Conservation (phyloP, 2,113 vertebrate genomes). For the Callipepla squamata region DNA sequence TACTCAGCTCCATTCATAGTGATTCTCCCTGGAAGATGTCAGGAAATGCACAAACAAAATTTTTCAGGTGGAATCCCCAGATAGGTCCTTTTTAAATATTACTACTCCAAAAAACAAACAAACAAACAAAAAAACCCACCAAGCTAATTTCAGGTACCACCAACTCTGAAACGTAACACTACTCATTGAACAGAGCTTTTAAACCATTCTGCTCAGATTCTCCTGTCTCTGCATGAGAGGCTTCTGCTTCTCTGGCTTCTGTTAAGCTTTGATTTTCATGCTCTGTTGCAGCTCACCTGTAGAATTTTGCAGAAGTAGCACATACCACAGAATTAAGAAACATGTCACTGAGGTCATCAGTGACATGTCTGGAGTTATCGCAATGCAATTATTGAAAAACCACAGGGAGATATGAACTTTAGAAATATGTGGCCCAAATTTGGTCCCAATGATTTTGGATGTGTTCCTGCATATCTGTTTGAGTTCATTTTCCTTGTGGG, state of each 20-base stretch:
- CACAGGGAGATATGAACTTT: not conserved
- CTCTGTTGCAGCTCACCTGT: fast-evolving
- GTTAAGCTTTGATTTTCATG: not conserved
- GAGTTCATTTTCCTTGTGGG: not conserved
- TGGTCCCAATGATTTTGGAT: not conserved
- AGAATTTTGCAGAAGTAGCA: not conserved
- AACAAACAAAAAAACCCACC: not conserved
- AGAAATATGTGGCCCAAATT: not conserved
- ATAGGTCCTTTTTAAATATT: not conserved
- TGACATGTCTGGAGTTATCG: not conserved
- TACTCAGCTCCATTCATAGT: not conserved
- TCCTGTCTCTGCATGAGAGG: not conserved
- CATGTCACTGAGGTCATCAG: not conserved
- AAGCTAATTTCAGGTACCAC: not conserved
- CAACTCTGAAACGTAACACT: not conserved
- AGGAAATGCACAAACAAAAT: not conserved
- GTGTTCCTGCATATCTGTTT: not conserved
- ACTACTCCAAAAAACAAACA: not conserved
- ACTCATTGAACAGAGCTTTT: not conserved
- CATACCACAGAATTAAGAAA: not conserved
- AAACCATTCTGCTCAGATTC: not conserved
- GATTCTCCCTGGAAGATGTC: not conserved
- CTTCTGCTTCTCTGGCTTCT: not conserved
- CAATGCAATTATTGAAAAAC: not conserved
- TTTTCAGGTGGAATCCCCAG: not conserved